Evolutionary conservation across 2,113 vertebrate species (phyloP).

Genomic region (Platysteira castanea): DNA sequence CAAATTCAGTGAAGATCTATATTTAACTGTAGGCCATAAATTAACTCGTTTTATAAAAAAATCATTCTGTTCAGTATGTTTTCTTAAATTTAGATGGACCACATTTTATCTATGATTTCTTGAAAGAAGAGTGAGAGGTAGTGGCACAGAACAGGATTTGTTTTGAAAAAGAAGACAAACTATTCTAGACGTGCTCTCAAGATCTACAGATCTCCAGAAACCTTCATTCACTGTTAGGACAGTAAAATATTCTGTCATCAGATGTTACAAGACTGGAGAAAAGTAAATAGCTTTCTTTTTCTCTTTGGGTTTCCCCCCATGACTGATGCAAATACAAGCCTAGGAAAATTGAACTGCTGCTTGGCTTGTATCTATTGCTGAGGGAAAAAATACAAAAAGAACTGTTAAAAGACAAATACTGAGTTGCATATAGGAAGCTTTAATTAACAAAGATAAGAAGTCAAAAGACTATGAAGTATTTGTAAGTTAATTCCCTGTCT

Average conservation of each 20-base stretch:
- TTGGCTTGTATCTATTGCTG: neutral
- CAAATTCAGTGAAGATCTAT: neutral
- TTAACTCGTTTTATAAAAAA: neutral
- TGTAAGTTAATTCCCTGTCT: neutral
- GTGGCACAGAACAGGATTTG: neutral
- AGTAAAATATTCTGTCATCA: neutral
- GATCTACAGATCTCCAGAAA: neutral
- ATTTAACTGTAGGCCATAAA: neutral
- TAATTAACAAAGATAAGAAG: neutral
- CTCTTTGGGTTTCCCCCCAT: neutral
- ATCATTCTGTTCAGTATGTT: neutral
- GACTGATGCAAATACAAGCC: neutral
- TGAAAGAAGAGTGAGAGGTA: neutral
- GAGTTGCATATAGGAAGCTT: neutral
- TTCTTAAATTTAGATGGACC: neutral
- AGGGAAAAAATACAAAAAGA: neutral
- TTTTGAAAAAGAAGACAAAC: neutral
- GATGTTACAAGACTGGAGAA: neutral
- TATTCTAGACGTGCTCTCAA: neutral
- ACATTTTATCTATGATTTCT: neutral
- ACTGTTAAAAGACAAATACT: neutral
- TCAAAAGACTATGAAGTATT: neutral
- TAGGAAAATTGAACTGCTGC: neutral
- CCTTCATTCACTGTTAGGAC: neutral
- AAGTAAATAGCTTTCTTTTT: neutral